Evolutionary conservation across 2,888 invertebrate genomes (phyloP), one percentile per base, ranked within the genome.

Genomic region (Melipona beecheii): DNA sequence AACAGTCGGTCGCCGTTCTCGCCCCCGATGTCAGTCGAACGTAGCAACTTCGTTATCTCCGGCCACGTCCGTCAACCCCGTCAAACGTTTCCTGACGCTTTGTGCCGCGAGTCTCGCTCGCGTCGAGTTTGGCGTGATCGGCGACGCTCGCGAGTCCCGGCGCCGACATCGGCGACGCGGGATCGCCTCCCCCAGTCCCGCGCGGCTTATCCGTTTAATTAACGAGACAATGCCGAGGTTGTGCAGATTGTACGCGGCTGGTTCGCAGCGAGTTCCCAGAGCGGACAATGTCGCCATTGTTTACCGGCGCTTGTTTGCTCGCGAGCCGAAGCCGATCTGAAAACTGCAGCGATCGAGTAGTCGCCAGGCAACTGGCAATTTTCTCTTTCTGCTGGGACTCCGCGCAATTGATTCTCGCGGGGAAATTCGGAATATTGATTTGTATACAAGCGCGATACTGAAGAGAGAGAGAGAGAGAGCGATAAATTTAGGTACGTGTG

Each of bases 151-250:
- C 49, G 82, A 66, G 88, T 83, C 36, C 43, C 91, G 87, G 50
- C 84, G 68, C 77, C 85, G 80, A 54, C 81, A 71, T 54, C 83
- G 73, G 52, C 75, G 73, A n/a, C 78, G 73, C 54, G 73, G 77
- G 31, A 31, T 31, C 83, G 36, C 74, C 75, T 69, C n/a, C n/a
- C 78, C 78, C 60, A 86, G 85, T 85, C 85, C 73, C 84, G 84
- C 36, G 84, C 90, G 91, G 90, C 92, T 93, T 94, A 93, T 94
- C 94, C 93, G 91, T 93, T 94, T 93, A 94, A 94, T 94, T 94
- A 93, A 93, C 93, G 91, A 89, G 92, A 93, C 93, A 93, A 93
- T 93, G 87, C 90, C 86, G 86, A 82, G 89, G 78, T 77, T 71
- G 56, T 88, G 68, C 27, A 90, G 90, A 89, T 88, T 89, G 89